These are phyloP conservation scores for Ommatoiulus sabulosus DNA, from an alignment of 2,888 invertebrate species.

Conservation along the genomic window DNA sequence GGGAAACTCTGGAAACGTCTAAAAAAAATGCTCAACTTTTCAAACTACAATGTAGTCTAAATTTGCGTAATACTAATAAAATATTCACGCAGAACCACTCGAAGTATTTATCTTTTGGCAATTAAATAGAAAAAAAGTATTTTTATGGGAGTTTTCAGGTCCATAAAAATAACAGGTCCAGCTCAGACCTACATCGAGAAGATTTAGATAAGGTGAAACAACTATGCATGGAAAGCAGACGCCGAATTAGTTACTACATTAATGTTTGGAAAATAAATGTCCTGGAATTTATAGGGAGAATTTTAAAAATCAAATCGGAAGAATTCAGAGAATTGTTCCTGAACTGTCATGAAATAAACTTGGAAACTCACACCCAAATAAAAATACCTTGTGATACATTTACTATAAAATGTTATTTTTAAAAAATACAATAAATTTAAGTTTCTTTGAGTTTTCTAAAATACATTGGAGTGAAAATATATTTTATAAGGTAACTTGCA, in stretches of 20 bases:
- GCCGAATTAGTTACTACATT: neutral
- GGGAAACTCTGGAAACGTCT: neutral
- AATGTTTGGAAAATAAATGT: neutral
- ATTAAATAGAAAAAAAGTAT: neutral
- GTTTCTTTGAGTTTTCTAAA: too few relatives aligned
- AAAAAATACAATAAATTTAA: too few relatives aligned
- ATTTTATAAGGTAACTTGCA: too few relatives aligned
- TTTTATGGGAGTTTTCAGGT: neutral
- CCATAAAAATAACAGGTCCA: conserved; percentile 42
- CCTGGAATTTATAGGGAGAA: neutral
- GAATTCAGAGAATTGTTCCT: too few relatives aligned
- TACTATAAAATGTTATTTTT: too few relatives aligned
- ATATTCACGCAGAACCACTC: neutral
- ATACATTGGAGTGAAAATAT: too few relatives aligned
- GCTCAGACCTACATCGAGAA: neutral
- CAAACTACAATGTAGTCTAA: neutral
- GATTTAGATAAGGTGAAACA: conserved; percentile 23
- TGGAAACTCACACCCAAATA: too few relatives aligned
- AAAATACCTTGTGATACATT: too few relatives aligned
- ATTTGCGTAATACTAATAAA: conserved; percentile 25
- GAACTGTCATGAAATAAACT: too few relatives aligned
- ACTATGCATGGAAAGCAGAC: neutral
- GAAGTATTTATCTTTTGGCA: conserved; percentile 11
- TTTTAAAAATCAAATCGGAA: neutral
- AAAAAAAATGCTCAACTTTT: neutral